Percentiles rank a stretch among this genome's conserved stretches.
phyloP scores from a whole-genome alignment of 2,113 vertebrate species.

The Hypomesus transpacificus region DNA sequence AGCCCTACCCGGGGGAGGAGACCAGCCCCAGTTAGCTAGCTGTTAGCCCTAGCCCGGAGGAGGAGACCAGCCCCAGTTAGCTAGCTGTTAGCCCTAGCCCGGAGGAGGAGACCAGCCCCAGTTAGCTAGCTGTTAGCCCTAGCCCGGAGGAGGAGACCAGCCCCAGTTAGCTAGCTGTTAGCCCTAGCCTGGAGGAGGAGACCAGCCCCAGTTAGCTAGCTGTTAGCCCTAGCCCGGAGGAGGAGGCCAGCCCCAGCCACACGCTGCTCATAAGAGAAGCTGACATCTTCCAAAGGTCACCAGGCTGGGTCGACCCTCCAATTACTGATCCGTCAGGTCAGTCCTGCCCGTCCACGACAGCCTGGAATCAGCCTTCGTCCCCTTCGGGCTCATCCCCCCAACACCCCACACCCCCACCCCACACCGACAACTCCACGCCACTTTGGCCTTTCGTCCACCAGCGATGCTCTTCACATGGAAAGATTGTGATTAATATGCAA shows the following conservation, averaged over 20 bases:
- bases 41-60: conserved; percentile 15
- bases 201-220: conserved; percentile 25
- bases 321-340: conserved; percentile 24
- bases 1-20: conserved; percentile 10
- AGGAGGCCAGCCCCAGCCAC: conserved; percentile 19
- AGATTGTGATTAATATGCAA: conserved; percentile 62
- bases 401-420: not conserved
- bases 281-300: conserved; percentile 52
- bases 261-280: conserved; percentile 27
- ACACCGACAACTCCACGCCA: conserved; percentile 28
- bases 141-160: not conserved
- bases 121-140: conserved; percentile 35
- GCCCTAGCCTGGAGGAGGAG: conserved; percentile 1
- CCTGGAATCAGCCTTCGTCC: not conserved
- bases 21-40: conserved; percentile 25
- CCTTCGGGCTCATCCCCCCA: not conserved
- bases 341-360: not conserved
- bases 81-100: conserved; percentile 24
- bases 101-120: not conserved
- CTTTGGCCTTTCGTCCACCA: conserved; percentile 66
- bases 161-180: conserved; percentile 31
- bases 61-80: conserved; percentile 22
- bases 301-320: conserved; percentile 30
- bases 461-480: conserved; percentile 50
- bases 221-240: conserved; percentile 15